Conservation (phyloP, 2,797 vertebrate genomes). For the Xyrichtys novacula region DNA sequence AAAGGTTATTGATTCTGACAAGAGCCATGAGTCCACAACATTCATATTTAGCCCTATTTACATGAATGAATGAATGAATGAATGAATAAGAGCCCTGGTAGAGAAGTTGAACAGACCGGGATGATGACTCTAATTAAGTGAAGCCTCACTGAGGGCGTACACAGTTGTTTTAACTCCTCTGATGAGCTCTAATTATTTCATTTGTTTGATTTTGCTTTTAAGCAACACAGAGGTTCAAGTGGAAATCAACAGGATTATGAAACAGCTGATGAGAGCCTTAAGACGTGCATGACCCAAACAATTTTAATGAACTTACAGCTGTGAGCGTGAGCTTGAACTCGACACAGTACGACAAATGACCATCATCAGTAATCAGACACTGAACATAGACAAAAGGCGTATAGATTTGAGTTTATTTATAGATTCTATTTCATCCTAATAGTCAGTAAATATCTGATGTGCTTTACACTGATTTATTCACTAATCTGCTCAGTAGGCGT, state of each 20-base stretch:
- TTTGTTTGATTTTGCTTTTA: background rate
- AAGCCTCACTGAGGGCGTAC: background rate
- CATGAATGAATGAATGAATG: no score
- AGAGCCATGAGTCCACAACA: background rate
- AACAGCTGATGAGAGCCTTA: background rate
- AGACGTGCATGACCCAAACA: background rate
- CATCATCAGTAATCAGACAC: background rate
- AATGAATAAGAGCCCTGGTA: no score
- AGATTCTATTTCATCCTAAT: background rate
- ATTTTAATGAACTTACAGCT: background rate
- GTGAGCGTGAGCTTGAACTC: background rate
- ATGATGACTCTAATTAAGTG: background rate
- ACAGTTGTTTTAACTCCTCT: background rate
- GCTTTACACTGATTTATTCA: conserved; percentile 16
- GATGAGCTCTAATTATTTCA: background rate
- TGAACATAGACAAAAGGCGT: conserved; percentile 7
- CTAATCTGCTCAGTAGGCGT: background rate
- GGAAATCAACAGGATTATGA: background rate
- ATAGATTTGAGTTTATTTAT: background rate
- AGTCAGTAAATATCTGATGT: background rate
- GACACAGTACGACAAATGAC: no score
- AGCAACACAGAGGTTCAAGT: background rate
- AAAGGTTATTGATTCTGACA: background rate
- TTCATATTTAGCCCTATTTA: conserved; percentile 1
- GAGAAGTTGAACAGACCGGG: background rate